Evolutionary conservation across 2,797 vertebrate species (phyloP).

Genomic region (Melanotaenia parkinsoni): DNA sequence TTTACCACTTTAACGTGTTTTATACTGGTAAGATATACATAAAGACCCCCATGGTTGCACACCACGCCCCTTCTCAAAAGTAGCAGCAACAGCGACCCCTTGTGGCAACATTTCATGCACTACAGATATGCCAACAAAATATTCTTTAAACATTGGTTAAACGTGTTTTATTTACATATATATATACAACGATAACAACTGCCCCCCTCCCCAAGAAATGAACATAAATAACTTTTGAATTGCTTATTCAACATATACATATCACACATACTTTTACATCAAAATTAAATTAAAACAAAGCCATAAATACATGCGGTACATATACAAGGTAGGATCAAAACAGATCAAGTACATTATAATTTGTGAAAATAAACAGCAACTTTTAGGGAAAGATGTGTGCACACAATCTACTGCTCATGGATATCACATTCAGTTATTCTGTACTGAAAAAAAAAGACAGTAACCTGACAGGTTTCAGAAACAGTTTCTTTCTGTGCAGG

Average conservation of each 20-base stretch:
- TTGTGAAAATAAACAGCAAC: conserved; percentile 57
- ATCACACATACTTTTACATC: conserved; percentile 58
- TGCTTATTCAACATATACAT: conserved; percentile 52
- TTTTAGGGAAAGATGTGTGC: conserved; percentile 20
- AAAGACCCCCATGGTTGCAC: background rate
- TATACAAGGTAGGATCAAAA: conserved; percentile 31
- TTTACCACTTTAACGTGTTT: too few relatives aligned
- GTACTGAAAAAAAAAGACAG: background rate
- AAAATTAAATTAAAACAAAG: conserved; percentile 58
- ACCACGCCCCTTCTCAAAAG: background rate
- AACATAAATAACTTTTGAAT: conserved; percentile 57
- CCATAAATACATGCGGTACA: conserved; percentile 64
- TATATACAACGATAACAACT: conserved; percentile 49
- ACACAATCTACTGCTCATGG: conserved; percentile 26
- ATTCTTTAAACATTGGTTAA: conserved; percentile 22
- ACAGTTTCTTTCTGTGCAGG: conserved; percentile 14
- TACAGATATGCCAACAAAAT: background rate
- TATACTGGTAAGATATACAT: too few relatives aligned
- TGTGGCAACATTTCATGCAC: conserved; percentile 21
- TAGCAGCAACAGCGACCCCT: conserved; percentile 26
- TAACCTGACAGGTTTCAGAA: conserved; percentile 5
- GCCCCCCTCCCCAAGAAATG: conserved; percentile 28
- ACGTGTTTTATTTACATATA: conserved; percentile 84
- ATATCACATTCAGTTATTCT: background rate
- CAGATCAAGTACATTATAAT: conserved; percentile 35